A percentile compares a stretch with the other conserved stretches of the same genome.
Conservation (phyloP, 2,113 vertebrate genomes). For the Mixornis gularis region DNA sequence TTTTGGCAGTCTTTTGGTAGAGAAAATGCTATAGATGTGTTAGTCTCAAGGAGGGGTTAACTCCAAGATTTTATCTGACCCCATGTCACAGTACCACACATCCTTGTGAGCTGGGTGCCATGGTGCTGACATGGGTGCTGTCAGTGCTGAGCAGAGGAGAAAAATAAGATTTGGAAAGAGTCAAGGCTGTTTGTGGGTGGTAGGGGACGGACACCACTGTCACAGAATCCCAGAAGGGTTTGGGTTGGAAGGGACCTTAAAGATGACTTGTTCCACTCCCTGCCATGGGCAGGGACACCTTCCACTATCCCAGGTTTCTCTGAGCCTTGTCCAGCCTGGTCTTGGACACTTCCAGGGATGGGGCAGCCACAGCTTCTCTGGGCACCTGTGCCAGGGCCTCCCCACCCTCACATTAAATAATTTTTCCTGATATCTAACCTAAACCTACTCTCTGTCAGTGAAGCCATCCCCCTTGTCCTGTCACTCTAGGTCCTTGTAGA, state of each 20-base stretch:
- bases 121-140: background rate
- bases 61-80: background rate
- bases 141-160: background rate
- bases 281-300: background rate
- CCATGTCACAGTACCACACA: background rate
- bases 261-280: accelerated
- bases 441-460: background rate
- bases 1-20: background rate
- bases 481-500: background rate
- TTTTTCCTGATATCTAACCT: background rate
- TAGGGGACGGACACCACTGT: background rate
- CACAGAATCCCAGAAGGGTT: background rate
- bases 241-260: background rate
- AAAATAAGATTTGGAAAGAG: background rate
- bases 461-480: background rate
- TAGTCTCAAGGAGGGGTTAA: background rate
- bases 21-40: background rate
- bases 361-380: background rate
- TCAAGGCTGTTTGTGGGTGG: too few species aligned
- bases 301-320: background rate
- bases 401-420: background rate
- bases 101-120: background rate
- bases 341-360: background rate
- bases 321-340: accelerated
- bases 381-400: background rate